phyloP scores from a whole-genome alignment of 2,888 invertebrate species.

The Eilema sororculum region DNA sequence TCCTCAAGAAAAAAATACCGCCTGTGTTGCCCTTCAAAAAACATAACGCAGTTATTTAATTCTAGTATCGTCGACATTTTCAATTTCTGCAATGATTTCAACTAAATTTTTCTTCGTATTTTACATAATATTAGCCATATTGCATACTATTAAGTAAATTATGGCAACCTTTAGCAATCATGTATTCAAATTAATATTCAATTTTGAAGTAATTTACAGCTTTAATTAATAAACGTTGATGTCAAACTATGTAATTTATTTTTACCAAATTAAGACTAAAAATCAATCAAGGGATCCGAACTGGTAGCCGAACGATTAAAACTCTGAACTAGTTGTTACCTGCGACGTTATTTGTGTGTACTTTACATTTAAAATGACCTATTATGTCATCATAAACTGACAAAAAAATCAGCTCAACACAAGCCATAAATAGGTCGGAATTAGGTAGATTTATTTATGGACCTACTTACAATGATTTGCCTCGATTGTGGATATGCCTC shows the following conservation, averaged over 20 bases:
- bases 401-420: too few relatives aligned
- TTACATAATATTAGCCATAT: conserved; percentile 7
- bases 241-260: conserved; percentile 4
- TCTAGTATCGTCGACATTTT: background rate
- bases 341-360: background rate
- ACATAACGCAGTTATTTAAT: too few relatives aligned
- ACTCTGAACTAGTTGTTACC: background rate
- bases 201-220: background rate
- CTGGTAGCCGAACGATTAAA: background rate
- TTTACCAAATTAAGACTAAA: background rate
- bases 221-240: conserved; percentile 5
- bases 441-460: too few relatives aligned
- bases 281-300: background rate
- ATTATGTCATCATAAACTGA: too few relatives aligned
- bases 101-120: background rate
- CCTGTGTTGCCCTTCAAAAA: too few relatives aligned
- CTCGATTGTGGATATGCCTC: too few relatives aligned
- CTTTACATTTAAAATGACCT: too few relatives aligned
- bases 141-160: conserved; percentile 11
- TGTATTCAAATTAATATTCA: conserved; percentile 7
- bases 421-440: too few relatives aligned
- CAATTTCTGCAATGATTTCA: background rate
- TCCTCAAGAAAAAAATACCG: too few relatives aligned
- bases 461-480: too few relatives aligned
- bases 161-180: conserved; percentile 9